Base-by-base conservation (phyloP, 2,797 vertebrate genomes). In the Allobates femoralis region DNA sequence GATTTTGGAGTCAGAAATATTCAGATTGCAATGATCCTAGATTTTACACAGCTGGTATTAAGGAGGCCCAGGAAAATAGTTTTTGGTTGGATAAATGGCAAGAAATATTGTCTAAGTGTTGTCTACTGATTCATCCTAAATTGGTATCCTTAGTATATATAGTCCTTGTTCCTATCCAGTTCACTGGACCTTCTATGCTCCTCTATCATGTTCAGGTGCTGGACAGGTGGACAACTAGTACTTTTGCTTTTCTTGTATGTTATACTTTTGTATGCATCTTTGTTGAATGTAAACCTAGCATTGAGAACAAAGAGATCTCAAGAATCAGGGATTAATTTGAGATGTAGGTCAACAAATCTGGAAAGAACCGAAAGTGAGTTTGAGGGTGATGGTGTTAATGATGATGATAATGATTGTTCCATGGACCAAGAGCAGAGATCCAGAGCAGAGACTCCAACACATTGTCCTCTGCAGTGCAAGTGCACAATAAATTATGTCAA, bases 401-500 rank as follows among this genome's bases (percentile, higher is more conserved):
- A 28, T 3, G 30, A 51, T 51, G 60, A 30, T 16, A 50, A 41
- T 26, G 53, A 73, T 26, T 85, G 66, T 34, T 46, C 53, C 37
- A 15, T 3, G 4, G 84, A 71, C 46, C 46, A 79, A 56, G 32
- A 32, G 58, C 32, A 5, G 60, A 66, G 32, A 74, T 19, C 32
- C 16, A 26, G 37, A 8, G 2, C 56, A 7, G 18, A 16, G 34
- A 69, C 21, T 12, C 26, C 37, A 26, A 7, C 32, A 18, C 76
- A 19, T 3, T 87, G 89, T 46, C 89, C 84, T 12, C 62, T 50
- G 8, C 28, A 15, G 30, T 90, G 89, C 53, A 30, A 6, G 26
- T 89, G 88, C n/a, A 88, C 74, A 1, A 4, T 14, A 23, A 83
- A 51, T 6, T 46, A 16, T 3, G 74, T 82, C 15, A 86, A 85